Evolutionary conservation across 2,797 vertebrate species (phyloP), one percentile per base, ranked within the genome.

Genomic region (Capromys pilorides): DNA sequence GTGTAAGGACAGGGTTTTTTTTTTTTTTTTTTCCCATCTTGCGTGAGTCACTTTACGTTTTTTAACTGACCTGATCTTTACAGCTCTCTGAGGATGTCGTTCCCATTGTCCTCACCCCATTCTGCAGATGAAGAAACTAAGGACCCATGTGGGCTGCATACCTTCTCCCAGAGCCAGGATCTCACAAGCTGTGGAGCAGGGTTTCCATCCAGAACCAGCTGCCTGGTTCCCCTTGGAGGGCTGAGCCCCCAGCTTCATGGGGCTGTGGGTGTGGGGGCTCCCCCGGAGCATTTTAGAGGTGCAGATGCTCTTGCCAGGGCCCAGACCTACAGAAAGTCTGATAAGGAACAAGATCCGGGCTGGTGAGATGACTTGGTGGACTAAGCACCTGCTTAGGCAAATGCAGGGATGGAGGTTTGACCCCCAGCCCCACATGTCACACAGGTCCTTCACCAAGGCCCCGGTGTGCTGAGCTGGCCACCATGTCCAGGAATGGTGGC

Each of bases 31-130:
- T 33, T 39, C 79, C 57, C 1, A 0, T 62, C 0, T 59, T 86
- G n/a, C 51, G 92, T 93, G 59, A 87, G 67, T 41, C 90, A 57
- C 49, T 18, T 94, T 92, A 51, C 2, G 36, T 54, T 89, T 39
- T 39, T 66, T 71, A 61, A 64, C 19, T 33, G 36, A 80, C 80
- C 49, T 80, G 22, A 62, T 81, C 62, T 83, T 82, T 12, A 31
- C 7, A 39, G 66, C 5, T 33, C 33, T 69, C 78, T 19, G 31
- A 8, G 45, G 59, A 57, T 6, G 28, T 1, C 19, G 2, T 33
- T 19, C n/a, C 3, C 24, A 13, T 61, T 41, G 57, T 59, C 57
- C 45, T 39, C 7, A 31, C 41, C 71, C 33, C 28, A 26, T 59
- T 64, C 57, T 49, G 13, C 31, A 67, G 28, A 87, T n/a, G 45